These are phyloP conservation scores for Lepidotrigona ventralis DNA, from an alignment of 1,140 invertebrate genomes.

Conservation along the genomic window DNA sequence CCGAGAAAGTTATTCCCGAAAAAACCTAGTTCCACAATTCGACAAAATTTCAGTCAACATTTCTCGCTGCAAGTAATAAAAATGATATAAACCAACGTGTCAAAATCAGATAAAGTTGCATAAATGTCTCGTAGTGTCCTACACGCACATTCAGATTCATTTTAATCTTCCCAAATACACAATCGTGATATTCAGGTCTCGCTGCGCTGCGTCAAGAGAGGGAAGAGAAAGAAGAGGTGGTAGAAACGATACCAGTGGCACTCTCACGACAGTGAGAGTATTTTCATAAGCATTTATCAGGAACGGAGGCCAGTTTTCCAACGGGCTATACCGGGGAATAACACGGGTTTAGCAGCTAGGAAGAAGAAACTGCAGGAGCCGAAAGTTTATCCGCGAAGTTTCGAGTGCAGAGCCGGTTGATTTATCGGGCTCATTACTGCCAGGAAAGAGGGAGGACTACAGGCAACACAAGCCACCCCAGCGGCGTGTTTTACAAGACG, in stretches of 20 bases:
- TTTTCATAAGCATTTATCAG: constrained; percentile 57
- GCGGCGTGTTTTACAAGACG: constrained; percentile 81
- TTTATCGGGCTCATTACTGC: constrained; percentile 81
- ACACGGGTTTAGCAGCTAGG: constrained; percentile 30
- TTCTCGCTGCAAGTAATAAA: too few species aligned
- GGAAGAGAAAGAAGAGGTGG: too few species aligned
- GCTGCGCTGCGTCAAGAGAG: too few species aligned
- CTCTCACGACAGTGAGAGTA: neutral
- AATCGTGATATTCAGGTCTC: too few species aligned
- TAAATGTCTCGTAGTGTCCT: too few species aligned
- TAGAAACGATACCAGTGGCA: neutral
- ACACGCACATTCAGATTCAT: too few species aligned
- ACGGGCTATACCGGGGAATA: constrained; percentile 12
- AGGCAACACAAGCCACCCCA: constrained; percentile 73
- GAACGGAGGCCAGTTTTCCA: constrained; percentile 14
- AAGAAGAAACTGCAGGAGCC: constrained; percentile 63
- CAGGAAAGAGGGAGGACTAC: constrained; percentile 70
- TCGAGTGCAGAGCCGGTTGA: constrained; percentile 79
- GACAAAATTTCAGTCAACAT: too few species aligned
- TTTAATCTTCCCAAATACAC: too few species aligned
- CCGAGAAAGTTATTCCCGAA: too few species aligned
- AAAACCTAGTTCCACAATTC: too few species aligned
- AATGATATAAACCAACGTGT: too few species aligned
- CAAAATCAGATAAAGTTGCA: too few species aligned
- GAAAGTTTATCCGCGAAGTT: constrained; percentile 77